Percentiles rank a stretch among this genome's conserved stretches.
Evolutionary conservation across 2,797 vertebrate genomes (phyloP).

Genomic region (Gymnothorax reevesii): DNA sequence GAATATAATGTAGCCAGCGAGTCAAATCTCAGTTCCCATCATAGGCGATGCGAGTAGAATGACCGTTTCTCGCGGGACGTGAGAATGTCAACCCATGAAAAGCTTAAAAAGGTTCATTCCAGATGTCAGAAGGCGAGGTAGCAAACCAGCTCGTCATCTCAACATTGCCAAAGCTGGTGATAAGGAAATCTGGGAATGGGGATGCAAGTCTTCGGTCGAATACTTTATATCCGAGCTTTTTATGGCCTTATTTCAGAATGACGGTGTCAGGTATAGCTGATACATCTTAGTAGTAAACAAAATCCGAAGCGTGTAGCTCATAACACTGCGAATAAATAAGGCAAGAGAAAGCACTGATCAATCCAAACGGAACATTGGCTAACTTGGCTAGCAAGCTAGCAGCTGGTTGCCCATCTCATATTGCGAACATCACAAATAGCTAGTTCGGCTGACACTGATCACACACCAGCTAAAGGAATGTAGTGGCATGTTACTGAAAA

Average conservation of each 20-base stretch:
- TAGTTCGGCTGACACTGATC: background rate
- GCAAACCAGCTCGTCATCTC: background rate
- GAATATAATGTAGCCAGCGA: too few relatives aligned
- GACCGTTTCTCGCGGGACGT: background rate
- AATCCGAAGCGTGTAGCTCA: too few relatives aligned
- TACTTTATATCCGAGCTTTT: background rate
- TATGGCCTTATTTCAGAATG: too few relatives aligned
- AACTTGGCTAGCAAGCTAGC: too few relatives aligned
- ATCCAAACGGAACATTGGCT: too few relatives aligned
- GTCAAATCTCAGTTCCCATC: background rate
- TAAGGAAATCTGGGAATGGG: background rate
- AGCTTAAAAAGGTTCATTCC: background rate
- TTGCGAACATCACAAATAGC: too few relatives aligned
- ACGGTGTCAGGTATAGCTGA: too few relatives aligned
- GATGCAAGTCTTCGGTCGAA: background rate
- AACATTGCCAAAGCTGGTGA: background rate
- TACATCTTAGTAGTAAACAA: too few relatives aligned
- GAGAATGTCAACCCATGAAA: background rate
- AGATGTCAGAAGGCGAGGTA: conserved; percentile 6
- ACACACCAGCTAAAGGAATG: background rate
- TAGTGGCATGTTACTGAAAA: background rate
- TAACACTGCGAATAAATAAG: too few relatives aligned
- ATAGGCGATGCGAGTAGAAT: background rate
- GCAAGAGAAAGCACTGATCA: too few relatives aligned
- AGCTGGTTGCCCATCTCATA: background rate